A percentile compares a stretch with the other conserved stretches of the same genome.
Conservation (phyloP, 2,888 invertebrate genomes). For the Bembecia ichneumoniformis region DNA sequence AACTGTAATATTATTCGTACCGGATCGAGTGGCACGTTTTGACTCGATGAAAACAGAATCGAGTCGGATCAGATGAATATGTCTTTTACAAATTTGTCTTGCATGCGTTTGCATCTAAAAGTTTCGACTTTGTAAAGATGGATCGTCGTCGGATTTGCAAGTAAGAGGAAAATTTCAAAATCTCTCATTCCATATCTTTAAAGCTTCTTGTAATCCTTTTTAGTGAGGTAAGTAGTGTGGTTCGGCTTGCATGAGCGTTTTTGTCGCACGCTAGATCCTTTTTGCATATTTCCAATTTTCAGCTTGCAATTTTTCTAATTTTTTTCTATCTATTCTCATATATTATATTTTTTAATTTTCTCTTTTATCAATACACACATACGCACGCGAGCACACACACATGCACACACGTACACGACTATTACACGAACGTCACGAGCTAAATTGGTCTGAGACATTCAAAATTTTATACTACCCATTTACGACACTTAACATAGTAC, state of each 20-base stretch:
- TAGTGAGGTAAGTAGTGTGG: constrained; percentile 45
- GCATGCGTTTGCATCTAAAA: constrained; percentile 46
- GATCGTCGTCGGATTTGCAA: constrained; percentile 71
- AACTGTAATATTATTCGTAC: no score
- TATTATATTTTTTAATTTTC: constrained; percentile 23
- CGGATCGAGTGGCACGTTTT: constrained; percentile 11
- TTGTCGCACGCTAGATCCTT: constrained; percentile 42
- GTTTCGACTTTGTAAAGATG: constrained; percentile 41
- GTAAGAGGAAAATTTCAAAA: constrained; percentile 53
- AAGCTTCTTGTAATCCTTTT: constrained; percentile 36
- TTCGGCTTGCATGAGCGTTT: constrained; percentile 49
- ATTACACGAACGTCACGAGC: constrained; percentile 34
- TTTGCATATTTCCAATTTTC: constrained; percentile 50
- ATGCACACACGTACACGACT: constrained; percentile 37
- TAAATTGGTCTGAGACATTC: constrained; percentile 48
- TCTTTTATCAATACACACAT: constrained; percentile 20
- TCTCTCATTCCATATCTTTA: constrained; percentile 34
- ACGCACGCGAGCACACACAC: constrained; percentile 24
- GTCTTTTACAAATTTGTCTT: constrained; percentile 39
- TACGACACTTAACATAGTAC: constrained; percentile 41
- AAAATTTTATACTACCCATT: constrained; percentile 64
- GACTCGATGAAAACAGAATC: constrained; percentile 22
- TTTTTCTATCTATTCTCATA: constrained; percentile 43
- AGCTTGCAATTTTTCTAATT: constrained; percentile 40
- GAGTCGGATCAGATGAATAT: constrained; percentile 19